Evolutionary conservation across 2,797 vertebrate species (phyloP), one percentile per base, ranked within the genome.

Genomic region (Scolopax rusticola): DNA sequence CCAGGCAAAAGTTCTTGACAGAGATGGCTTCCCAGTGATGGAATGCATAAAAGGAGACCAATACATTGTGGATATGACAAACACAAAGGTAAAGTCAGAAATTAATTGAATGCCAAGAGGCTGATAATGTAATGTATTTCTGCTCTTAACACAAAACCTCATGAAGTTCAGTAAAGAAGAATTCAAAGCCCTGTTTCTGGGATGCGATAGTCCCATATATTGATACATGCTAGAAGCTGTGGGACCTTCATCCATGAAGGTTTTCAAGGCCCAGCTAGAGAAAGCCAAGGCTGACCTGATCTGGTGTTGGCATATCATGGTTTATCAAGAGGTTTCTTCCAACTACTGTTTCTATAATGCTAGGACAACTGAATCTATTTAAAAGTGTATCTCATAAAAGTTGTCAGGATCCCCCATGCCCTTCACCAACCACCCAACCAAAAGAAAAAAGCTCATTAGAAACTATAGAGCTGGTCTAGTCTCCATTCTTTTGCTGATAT

Each of bases 1-100:
- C 43, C 99, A 99, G 94, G 99, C 99, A 81, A 99, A 99, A 95
- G 99, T 99, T 75, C 98, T 99, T 95, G 99, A 99, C 97, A 98
- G 99, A 73, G 99, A 99, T 83, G 99, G 99, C 74, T 99, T 99
- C 97, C 99, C 99, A 30, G 99, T 99, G 53, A 99, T 99, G 98
- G 99, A 99, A 90, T 99, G 99, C 95, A 97, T 99, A 71, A 99
- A 99, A 95, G 99, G 99, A 95, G 99, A 99, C 97, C 99, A 99
- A 75, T 99, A 99, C 97, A 99, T 99, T 36, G 99, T 99, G 93
- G 99, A 99, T 97, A 99, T 99, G 99, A 99, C 99, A 63, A 99
- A 99, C 91, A 99, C 99, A 68, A 99, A 99, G 99, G 99, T 99
- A 98, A 96, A 76, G 12, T 41, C 47, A 43, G 69, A 43, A 68